Evolutionary conservation across 2,888 invertebrate species (phyloP).

Genomic region (Tineola bisselliella): DNA sequence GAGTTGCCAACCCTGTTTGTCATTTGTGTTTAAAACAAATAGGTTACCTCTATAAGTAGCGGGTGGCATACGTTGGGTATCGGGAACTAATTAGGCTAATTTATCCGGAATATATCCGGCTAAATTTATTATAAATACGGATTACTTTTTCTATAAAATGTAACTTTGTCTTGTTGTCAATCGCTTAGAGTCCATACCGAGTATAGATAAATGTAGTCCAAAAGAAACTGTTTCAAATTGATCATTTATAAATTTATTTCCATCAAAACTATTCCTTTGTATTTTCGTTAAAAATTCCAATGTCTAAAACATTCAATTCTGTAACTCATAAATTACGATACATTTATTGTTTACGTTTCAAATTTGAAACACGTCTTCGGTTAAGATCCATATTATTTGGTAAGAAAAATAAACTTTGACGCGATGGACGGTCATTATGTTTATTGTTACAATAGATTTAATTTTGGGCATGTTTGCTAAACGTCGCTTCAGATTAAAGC

Average conservation of each 20-base stretch:
- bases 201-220: too few species aligned
- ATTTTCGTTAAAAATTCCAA: neutral
- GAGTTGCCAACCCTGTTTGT: conserved; percentile 7
- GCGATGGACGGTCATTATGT: conserved; percentile 24
- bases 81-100: conserved; percentile 43
- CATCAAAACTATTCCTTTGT: neutral
- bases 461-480: conserved; percentile 47
- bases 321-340: neutral
- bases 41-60: conserved; percentile 20
- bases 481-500: conserved; percentile 24
- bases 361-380: neutral
- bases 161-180: too few species aligned
- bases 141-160: too few species aligned
- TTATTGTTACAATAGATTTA: conserved; percentile 51
- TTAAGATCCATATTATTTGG: neutral
- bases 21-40: conserved; percentile 20
- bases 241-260: too few species aligned
- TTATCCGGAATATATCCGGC: conserved; percentile 29
- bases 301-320: neutral
- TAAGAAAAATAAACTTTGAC: neutral
- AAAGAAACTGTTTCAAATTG: too few species aligned
- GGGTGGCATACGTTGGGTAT: conserved; percentile 19
- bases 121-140: neutral
- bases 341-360: neutral
- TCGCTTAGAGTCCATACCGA: too few species aligned